These are phyloP conservation scores for Campodea augens DNA, from an alignment of 1,140 invertebrate species.

Conservation along the genomic window DNA sequence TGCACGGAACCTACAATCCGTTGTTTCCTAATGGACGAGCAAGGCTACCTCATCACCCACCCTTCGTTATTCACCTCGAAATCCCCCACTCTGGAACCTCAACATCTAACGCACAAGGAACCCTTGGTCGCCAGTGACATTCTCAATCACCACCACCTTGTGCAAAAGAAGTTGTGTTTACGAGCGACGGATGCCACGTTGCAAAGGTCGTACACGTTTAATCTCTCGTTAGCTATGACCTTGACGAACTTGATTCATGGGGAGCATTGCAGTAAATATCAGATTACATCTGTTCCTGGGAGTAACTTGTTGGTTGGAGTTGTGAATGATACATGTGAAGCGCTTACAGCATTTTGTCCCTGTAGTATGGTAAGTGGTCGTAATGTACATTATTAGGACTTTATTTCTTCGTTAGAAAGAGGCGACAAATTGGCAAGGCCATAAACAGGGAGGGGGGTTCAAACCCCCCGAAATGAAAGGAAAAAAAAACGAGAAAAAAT, in stretches of 20 bases:
- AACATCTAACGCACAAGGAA: slow-evolving; percentile 69
- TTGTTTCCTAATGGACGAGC: slow-evolving; percentile 80
- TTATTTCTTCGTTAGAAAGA: too few relatives aligned
- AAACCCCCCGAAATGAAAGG: too few relatives aligned
- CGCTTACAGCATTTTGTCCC: slow-evolving; percentile 66
- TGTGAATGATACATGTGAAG: slow-evolving; percentile 66
- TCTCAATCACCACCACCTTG: slow-evolving; percentile 59
- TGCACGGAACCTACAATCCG: slow-evolving; percentile 42
- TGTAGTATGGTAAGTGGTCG: slow-evolving; percentile 70
- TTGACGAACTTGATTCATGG: slow-evolving; percentile 67
- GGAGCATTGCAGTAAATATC: slow-evolving; percentile 76
- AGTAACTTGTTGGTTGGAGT: slow-evolving; percentile 77
- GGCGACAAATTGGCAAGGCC: too few relatives aligned
- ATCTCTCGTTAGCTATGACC: slow-evolving; percentile 48
- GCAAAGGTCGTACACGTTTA: slow-evolving; percentile 62
- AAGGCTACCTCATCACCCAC: slow-evolving; percentile 73
- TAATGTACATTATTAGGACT: too few relatives aligned
- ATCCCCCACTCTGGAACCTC: slow-evolving; percentile 35
- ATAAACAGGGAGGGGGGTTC: too few relatives aligned
- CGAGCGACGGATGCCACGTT: slow-evolving; percentile 53
- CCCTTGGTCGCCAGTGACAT: slow-evolving; percentile 72
- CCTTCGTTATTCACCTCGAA: slow-evolving; percentile 40
- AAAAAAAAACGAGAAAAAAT: too few relatives aligned
- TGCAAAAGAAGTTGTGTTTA: slow-evolving; percentile 63
- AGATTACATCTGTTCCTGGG: slow-evolving; percentile 54